phyloP scores from a whole-genome alignment of 2,888 invertebrate genomes.

The Sympetrum striolatum region DNA sequence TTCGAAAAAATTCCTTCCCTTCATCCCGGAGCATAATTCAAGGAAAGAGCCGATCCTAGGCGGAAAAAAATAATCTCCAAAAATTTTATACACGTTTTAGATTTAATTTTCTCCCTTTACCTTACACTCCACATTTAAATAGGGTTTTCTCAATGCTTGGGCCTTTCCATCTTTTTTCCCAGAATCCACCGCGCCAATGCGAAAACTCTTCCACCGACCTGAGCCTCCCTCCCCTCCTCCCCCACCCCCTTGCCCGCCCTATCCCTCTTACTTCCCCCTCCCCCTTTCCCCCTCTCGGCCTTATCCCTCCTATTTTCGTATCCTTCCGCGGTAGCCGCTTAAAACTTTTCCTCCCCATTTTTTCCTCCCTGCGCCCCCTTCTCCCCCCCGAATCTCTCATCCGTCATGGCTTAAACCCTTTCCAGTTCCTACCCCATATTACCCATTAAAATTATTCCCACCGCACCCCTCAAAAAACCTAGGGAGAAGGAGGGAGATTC shows the following conservation, averaged over 20 bases:
- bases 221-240: background rate
- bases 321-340: background rate
- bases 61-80: background rate
- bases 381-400: slow-evolving; percentile 6
- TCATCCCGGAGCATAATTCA: slow-evolving; percentile 7
- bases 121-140: slow-evolving; percentile 27
- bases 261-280: background rate
- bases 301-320: slow-evolving; percentile 7
- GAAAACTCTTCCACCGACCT: slow-evolving; percentile 11
- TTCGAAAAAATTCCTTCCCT: slow-evolving; percentile 8
- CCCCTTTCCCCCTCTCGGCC: background rate
- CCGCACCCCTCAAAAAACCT: background rate
- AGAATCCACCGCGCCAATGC: slow-evolving; percentile 18
- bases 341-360: background rate
- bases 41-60: slow-evolving; percentile 19
- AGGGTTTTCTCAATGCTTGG: slow-evolving; percentile 21
- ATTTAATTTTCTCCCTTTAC: slow-evolving; percentile 28
- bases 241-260: background rate
- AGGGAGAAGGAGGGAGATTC: background rate
- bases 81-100: slow-evolving; percentile 23
- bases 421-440: slow-evolving; percentile 7
- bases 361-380: background rate
- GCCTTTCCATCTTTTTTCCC: slow-evolving; percentile 1
- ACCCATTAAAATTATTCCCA: slow-evolving; percentile 31
- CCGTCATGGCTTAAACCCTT: slow-evolving; percentile 25